These are phyloP conservation scores for Myanophis thanlyinensis DNA, from an alignment of 2,113 vertebrate species.

Conservation along the genomic window DNA sequence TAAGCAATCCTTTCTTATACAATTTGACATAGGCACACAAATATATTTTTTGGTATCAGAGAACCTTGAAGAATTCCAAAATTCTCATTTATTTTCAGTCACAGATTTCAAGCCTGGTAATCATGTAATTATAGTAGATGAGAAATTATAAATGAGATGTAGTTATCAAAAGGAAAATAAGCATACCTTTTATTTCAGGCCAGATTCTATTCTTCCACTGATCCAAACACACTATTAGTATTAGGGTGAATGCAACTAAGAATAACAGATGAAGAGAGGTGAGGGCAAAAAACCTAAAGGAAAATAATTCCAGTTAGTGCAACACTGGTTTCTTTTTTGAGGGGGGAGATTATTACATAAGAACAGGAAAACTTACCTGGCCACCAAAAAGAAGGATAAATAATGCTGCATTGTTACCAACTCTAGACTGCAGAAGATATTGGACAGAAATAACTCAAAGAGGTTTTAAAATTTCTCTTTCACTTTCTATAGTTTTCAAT, in stretches of 20 bases:
- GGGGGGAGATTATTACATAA: neutral
- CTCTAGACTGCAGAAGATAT: neutral
- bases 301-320: slow-evolving; percentile 22
- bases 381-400: neutral
- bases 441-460: neutral
- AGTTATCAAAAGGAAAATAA: neutral
- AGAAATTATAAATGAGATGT: neutral
- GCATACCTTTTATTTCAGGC: slow-evolving; percentile 86
- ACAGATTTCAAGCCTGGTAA: neutral
- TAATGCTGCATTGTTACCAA: neutral
- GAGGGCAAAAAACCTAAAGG: slow-evolving; percentile 87
- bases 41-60: neutral
- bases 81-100: neutral
- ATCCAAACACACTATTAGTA: slow-evolving; percentile 81
- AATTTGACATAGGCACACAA: neutral
- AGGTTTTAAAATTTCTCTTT: neutral
- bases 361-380: neutral
- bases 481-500: neutral
- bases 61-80: neutral
- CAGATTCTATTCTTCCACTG: slow-evolving; percentile 91
- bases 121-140: neutral
- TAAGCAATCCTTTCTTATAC: neutral
- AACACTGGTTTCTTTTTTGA: neutral
- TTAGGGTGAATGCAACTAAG: slow-evolving; percentile 78
- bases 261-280: slow-evolving; percentile 88